phyloP scores from a whole-genome alignment of 2,888 invertebrate genomes.

The Microctonus aethiopoides region DNA sequence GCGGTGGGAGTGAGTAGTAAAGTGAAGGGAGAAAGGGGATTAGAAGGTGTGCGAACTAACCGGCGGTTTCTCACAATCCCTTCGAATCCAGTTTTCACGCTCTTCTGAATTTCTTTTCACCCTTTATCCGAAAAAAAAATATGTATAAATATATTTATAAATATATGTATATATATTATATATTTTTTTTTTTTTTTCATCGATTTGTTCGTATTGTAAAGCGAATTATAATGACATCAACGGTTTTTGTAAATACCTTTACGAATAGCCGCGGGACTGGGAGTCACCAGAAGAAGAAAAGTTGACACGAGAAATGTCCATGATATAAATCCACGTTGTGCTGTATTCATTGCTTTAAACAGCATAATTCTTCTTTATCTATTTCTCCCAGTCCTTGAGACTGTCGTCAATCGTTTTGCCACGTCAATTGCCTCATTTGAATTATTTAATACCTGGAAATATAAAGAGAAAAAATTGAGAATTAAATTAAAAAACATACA shows the following conservation, averaged over 20 bases:
- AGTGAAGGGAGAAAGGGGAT: conserved; percentile 17
- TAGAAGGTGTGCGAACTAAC: conserved; percentile 31
- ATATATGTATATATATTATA: neutral
- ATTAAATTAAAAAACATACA: too few relatives aligned
- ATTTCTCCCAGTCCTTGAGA: conserved; percentile 32
- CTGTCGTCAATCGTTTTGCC: conserved; percentile 55
- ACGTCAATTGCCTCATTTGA: conserved; percentile 56
- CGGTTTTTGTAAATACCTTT: conserved; percentile 51
- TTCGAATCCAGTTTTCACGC: conserved; percentile 29
- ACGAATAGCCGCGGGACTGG: conserved; percentile 62
- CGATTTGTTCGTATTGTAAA: neutral
- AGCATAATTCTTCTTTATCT: conserved; percentile 45
- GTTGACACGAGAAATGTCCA: conserved; percentile 59
- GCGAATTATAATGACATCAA: neutral
- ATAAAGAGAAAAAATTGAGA: conserved; percentile 16
- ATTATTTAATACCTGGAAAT: conserved; percentile 49
- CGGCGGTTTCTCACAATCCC: conserved; percentile 30
- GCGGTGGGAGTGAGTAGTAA: neutral
- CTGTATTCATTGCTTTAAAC: conserved; percentile 3
- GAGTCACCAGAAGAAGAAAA: conserved; percentile 60
- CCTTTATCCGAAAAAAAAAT: neutral
- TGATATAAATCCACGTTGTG: conserved; percentile 23
- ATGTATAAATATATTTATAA: neutral
- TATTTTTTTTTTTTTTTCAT: neutral
- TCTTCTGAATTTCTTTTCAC: conserved; percentile 13